Conservation (phyloP, 2,888 invertebrate genomes). For the Fragum fragum region DNA sequence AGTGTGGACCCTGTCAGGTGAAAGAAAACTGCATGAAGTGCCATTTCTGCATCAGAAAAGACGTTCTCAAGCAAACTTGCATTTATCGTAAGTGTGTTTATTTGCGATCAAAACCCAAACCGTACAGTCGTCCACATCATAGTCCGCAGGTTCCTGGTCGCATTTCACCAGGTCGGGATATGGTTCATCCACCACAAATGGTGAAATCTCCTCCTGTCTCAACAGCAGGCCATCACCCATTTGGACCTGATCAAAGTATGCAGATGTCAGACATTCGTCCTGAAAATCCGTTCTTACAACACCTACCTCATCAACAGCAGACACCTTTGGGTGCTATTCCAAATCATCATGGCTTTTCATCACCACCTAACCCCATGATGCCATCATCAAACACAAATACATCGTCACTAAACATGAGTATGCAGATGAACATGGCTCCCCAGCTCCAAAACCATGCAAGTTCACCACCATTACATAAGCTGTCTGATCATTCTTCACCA, state of each 20-base stretch:
- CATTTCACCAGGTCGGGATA: conserved; percentile 50
- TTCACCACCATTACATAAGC: conserved; percentile 59
- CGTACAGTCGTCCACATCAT: conserved; percentile 65
- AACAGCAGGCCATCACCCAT: conserved; percentile 29
- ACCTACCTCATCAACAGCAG: conserved; percentile 63
- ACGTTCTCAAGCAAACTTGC: conserved; percentile 83
- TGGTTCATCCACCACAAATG: conserved; percentile 39
- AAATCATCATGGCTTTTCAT: conserved; percentile 57
- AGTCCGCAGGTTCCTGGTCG: conserved; percentile 52
- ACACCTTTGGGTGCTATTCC: conserved; percentile 40
- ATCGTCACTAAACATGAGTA: conserved; percentile 53
- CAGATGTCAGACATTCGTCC: conserved; percentile 49
- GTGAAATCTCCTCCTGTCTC: conserved; percentile 45
- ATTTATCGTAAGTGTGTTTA: conserved; percentile 83
- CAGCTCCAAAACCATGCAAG: conserved; percentile 48
- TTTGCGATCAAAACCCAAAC: conserved; percentile 77
- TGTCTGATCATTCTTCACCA: conserved; percentile 57
- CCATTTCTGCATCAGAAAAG: conserved; percentile 80
- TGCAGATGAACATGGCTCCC: conserved; percentile 62
- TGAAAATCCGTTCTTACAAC: conserved; percentile 64
- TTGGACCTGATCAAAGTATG: conserved; percentile 46
- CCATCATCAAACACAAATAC: background rate
- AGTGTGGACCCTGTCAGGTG: conserved; percentile 83
- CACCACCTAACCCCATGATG: conserved; percentile 51
- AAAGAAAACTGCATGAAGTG: conserved; percentile 83